Base-by-base conservation (phyloP, 2,797 vertebrate genomes). In the Sebastes glaucus region DNA sequence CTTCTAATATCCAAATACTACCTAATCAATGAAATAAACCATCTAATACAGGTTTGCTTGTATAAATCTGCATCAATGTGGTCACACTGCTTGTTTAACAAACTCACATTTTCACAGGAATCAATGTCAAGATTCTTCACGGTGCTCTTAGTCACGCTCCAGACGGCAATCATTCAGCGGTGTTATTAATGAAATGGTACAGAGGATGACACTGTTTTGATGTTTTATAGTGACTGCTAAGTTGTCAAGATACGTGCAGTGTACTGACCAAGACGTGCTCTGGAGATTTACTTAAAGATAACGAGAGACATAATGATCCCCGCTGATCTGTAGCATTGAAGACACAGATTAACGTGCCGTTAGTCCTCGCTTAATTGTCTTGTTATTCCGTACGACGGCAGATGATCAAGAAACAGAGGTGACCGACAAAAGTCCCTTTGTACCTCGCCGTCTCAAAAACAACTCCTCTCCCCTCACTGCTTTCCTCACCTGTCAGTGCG, bases 331-430 rank as follows among this genome's bases (percentile, higher is more conserved):
- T 30, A 71, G 61, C 69, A 81, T 77, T 72, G 77, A 81, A 90
- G 80, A 80, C 46, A 81, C 78, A 77, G 78, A 93, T 93, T 92
- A 92, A 85, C 86, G 83, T 67, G 27, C 64, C 62, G 25, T 86
- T 88, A 88, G 88, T 91, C 84, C 84, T 71, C 33, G n/a, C 32
- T 74, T 91, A 89, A 93, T 92, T 88, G 90, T 88, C 84, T 84
- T 76, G 80, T 89, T 90, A 87, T 87, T 90, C 70, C 61, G 59
- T 75, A 78, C n/a, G 46, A 78, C 81, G 70, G 75, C 67, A 67
- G 71, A 74, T 70, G 80, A 91, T 90, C 86, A 87, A 89, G 83
- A 83, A 83, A 77, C 56, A 74, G 57, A 85, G 82, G 81, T 91
- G 89, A 93, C 88, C 77, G 73, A 83, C 82, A 82, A 91, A 91